These are phyloP conservation scores for Aspidiotus rigidus DNA, from an alignment of 2,888 invertebrate species.

Conservation along the genomic window DNA sequence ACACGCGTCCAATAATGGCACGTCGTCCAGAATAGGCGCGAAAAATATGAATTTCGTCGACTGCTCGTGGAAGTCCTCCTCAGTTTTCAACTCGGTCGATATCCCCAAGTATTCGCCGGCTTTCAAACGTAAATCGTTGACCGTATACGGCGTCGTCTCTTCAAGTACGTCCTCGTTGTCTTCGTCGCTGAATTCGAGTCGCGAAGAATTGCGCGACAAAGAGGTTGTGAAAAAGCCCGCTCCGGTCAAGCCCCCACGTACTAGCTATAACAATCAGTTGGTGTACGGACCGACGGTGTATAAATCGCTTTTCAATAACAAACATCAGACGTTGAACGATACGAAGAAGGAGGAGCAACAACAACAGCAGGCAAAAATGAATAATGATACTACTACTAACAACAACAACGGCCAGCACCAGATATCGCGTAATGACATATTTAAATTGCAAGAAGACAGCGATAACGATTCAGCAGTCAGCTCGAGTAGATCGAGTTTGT, in stretches of 20 bases:
- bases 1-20: not conserved
- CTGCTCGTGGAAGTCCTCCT: constrained; percentile 30
- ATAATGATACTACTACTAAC: not conserved
- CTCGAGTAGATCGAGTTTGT: constrained; percentile 69
- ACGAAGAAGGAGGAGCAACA: not conserved
- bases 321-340: constrained; percentile 1
- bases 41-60: not conserved
- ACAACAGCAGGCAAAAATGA: not conserved
- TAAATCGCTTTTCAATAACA: constrained; percentile 17
- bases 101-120: constrained; percentile 74
- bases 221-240: constrained; percentile 16
- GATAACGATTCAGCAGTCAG: constrained; percentile 85
- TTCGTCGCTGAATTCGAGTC: constrained; percentile 39
- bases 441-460: constrained; percentile 51
- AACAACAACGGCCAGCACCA: not conserved
- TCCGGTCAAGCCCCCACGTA: constrained; percentile 22
- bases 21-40: not conserved
- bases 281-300: constrained; percentile 24
- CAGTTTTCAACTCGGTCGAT: constrained; percentile 42
- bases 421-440: constrained; percentile 21
- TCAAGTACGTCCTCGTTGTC: constrained; percentile 38
- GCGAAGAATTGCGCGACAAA: constrained; percentile 39
- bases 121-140: constrained; percentile 64
- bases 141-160: constrained; percentile 48
- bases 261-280: constrained; percentile 30